Percentiles rank a stretch among this genome's conserved stretches.
These are phyloP conservation scores for Thalassophryne amazonica DNA, from an alignment of 2,797 vertebrate species.

Conservation along the genomic window DNA sequence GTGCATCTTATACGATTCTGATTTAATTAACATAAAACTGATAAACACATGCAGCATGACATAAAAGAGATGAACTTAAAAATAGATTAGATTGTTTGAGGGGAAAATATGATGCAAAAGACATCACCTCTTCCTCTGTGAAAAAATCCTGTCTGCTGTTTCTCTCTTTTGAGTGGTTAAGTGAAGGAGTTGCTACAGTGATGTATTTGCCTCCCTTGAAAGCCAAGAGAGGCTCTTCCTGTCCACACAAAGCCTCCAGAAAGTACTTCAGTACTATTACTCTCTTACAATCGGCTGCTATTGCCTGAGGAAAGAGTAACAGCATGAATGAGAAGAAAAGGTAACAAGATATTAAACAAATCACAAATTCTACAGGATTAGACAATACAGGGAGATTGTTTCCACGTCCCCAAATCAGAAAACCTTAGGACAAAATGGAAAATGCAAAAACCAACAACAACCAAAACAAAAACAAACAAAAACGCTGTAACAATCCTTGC, in stretches of 20 bases:
- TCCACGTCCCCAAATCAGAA: no score
- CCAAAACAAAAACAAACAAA: no score
- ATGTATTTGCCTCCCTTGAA: slow-evolving; percentile 99
- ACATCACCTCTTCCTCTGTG: slow-evolving; percentile 64
- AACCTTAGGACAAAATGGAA: no score
- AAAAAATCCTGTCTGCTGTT: slow-evolving; percentile 49
- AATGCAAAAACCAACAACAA: no score
- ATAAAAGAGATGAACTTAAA: background rate
- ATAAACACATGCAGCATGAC: no score
- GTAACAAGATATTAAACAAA: no score
- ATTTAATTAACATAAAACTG: no score
- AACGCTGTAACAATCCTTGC: no score
- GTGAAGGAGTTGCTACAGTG: slow-evolving; percentile 88
- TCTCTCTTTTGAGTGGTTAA: slow-evolving; percentile 79
- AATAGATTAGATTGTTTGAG: background rate
- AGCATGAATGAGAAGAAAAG: background rate
- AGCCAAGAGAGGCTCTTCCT: slow-evolving; percentile 97
- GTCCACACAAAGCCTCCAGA: slow-evolving; percentile 98
- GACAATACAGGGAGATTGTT: no score
- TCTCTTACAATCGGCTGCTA: slow-evolving; percentile 95
- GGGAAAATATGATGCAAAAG: background rate
- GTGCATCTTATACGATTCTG: no score
- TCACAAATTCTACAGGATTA: no score
- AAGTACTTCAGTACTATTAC: slow-evolving; percentile 99
- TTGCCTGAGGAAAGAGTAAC: slow-evolving; percentile 68